Evolutionary conservation across 2,797 vertebrate genomes (phyloP).

Genomic region (Sebastes taczanowskii): DNA sequence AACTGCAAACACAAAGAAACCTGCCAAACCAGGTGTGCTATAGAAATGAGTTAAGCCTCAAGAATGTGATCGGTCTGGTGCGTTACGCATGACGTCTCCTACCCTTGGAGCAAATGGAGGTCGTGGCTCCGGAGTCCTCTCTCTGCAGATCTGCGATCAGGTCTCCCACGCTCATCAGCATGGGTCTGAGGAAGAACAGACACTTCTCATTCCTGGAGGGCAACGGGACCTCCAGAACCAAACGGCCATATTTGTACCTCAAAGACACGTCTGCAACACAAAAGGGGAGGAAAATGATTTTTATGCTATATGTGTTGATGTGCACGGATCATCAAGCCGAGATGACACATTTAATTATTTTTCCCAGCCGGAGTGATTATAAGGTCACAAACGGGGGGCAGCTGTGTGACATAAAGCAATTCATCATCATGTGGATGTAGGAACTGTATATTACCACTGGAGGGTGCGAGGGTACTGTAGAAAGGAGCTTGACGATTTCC

Average conservation of each 20-base stretch:
- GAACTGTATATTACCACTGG: constrained; percentile 70
- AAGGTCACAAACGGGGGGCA: not conserved
- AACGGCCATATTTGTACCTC: constrained; percentile 87
- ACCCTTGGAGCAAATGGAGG: constrained; percentile 83
- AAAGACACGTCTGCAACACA: constrained; percentile 82
- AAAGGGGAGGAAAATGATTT: not conserved
- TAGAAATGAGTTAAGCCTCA: not conserved
- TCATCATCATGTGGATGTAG: constrained; percentile 12
- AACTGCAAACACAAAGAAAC: not conserved
- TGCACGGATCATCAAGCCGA: not conserved
- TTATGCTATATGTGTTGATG: not conserved
- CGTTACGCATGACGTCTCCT: not conserved
- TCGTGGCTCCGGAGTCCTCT: constrained; percentile 88
- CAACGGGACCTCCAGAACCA: constrained; percentile 86
- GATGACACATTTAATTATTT: not conserved
- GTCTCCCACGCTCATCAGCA: constrained; percentile 86
- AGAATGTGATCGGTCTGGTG: not conserved
- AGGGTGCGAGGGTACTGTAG: constrained; percentile 70
- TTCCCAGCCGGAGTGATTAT: not conserved
- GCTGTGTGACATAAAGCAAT: not conserved
- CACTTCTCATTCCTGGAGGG: constrained; percentile 92
- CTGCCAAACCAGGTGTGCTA: not conserved
- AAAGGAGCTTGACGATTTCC: constrained; percentile 48
- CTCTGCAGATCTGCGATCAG: constrained; percentile 86
- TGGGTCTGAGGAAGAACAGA: constrained; percentile 87